phyloP scores from a whole-genome alignment of 2,113 vertebrate species.

The Hypocryptadius cinnamomeus region DNA sequence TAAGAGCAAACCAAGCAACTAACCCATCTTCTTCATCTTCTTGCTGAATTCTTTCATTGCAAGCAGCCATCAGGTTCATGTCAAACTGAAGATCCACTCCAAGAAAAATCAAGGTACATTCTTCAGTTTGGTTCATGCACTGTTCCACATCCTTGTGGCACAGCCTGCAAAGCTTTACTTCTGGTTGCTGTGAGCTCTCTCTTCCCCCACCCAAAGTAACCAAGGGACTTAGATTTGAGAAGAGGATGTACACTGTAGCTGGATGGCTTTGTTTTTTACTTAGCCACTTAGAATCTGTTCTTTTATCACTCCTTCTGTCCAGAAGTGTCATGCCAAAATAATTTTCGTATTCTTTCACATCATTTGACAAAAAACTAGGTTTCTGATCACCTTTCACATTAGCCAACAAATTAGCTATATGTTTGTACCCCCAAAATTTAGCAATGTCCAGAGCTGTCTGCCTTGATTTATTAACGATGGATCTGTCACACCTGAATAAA shows the following conservation, averaged over 20 bases:
- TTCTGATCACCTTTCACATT: conserved; percentile 32
- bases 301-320: conserved; percentile 82
- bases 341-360: conserved; percentile 66
- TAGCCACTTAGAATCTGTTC: conserved; percentile 80
- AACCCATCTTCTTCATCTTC: conserved; percentile 63
- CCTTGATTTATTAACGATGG: conserved; percentile 76
- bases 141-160: conserved; percentile 66
- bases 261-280: conserved; percentile 69
- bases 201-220: conserved; percentile 55
- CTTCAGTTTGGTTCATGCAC: conserved; percentile 65
- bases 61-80: background rate
- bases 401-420: conserved; percentile 76
- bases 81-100: conserved; percentile 78
- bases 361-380: conserved; percentile 49
- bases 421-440: conserved; percentile 89
- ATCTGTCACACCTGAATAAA: conserved; percentile 77
- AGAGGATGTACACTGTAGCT: conserved; percentile 81
- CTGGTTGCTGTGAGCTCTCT: conserved; percentile 39
- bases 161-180: conserved; percentile 77
- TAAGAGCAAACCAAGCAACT: conserved; percentile 88
- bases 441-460: conserved; percentile 90
- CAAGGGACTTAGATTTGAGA: conserved; percentile 83
- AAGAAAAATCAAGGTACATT: conserved; percentile 78
- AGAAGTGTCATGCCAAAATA: conserved; percentile 85
- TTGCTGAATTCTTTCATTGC: background rate